phyloP scores from a whole-genome alignment of 2,888 invertebrate genomes.

The Synergus gifuensis region DNA sequence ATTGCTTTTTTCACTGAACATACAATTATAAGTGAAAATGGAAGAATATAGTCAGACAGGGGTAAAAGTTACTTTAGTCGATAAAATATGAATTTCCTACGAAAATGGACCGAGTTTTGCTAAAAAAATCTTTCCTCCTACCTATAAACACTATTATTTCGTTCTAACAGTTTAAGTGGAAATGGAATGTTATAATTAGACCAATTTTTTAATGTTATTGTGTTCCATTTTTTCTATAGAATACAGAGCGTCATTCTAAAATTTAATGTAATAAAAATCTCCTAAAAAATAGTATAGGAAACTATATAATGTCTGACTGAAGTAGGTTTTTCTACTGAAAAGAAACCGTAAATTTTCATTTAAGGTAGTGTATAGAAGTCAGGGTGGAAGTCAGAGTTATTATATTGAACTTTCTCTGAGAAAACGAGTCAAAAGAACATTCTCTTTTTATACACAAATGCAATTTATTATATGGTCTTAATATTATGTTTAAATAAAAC shows the following conservation, averaged over 20 bases:
- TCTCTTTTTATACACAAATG: too few species aligned
- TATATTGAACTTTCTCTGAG: not conserved
- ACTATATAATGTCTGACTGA: not conserved
- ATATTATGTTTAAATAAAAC: too few species aligned
- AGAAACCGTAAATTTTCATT: too few species aligned
- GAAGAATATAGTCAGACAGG: not conserved
- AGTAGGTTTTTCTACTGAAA: not conserved
- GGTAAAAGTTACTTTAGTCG: not conserved
- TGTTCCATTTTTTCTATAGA: not conserved
- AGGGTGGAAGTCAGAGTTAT: too few species aligned
- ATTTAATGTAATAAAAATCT: too few species aligned
- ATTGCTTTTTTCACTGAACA: not conserved
- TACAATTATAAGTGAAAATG: not conserved
- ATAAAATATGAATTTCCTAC: not conserved
- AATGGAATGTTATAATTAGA: not conserved
- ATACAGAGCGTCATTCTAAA: not conserved
- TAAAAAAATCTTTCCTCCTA: not conserved
- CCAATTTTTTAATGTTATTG: not conserved
- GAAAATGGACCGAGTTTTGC: not conserved
- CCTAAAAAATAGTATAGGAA: too few species aligned
- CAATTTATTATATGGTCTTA: too few species aligned
- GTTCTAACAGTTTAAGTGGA: not conserved
- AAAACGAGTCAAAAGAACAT: too few species aligned
- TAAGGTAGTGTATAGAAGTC: too few species aligned
- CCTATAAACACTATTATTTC: too few species aligned